phyloP scores from a whole-genome alignment of 2,797 vertebrate species.

The Galago senegalensis region DNA sequence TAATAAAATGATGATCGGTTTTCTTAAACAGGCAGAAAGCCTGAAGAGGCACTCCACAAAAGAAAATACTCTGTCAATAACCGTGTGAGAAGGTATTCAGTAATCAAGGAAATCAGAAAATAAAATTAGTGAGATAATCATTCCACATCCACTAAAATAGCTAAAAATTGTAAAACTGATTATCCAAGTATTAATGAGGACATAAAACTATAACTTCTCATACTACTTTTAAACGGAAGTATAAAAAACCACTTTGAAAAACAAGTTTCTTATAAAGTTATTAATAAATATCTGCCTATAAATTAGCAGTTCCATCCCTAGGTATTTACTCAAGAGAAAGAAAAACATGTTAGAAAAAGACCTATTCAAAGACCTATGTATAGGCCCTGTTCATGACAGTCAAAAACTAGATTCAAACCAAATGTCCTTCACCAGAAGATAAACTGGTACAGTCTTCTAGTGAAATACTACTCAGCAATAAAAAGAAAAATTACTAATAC shows the following conservation, averaged over 20 bases:
- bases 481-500: constrained; percentile 8
- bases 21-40: neutral
- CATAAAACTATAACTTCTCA: neutral
- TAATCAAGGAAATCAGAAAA: constrained; percentile 25
- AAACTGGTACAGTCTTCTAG: neutral
- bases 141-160: neutral
- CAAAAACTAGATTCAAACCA: constrained; percentile 13
- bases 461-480: constrained; percentile 11
- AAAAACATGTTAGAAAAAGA: constrained; percentile 30
- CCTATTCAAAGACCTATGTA: neutral
- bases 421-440: constrained; percentile 5
- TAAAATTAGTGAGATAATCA: neutral
- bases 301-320: constrained; percentile 27
- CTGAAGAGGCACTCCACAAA: neutral
- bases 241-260: constrained; percentile 29
- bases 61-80: constrained; percentile 1
- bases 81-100: neutral
- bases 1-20: neutral
- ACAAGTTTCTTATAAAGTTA: neutral
- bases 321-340: constrained; percentile 34
- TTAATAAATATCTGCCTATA: constrained; percentile 14
- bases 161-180: constrained; percentile 7
- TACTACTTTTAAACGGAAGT: neutral
- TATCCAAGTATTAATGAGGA: neutral
- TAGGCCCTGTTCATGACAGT: neutral